These are phyloP conservation scores for Melanotaenia pygmaea DNA, from an alignment of 2,797 vertebrate genomes.

Conservation along the genomic window DNA sequence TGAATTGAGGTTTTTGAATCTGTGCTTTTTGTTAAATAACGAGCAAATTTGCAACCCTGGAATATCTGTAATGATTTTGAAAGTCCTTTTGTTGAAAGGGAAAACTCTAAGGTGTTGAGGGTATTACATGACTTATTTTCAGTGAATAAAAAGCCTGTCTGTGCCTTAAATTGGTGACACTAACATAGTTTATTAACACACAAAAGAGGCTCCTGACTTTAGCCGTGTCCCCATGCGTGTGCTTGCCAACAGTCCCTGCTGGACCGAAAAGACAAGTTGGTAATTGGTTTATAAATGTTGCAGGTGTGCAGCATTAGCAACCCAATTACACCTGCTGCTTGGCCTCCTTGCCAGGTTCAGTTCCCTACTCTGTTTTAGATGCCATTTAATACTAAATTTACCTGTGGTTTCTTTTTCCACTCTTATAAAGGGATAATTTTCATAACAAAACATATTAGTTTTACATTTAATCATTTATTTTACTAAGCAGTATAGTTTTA, in stretches of 20 bases:
- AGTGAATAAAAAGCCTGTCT: not conserved
- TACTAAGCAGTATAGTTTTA: not conserved
- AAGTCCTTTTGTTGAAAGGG: not conserved
- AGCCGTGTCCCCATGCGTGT: not conserved
- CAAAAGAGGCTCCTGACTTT: conserved; percentile 12
- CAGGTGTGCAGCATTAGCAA: conserved; percentile 21
- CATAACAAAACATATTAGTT: not conserved
- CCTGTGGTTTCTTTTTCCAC: not conserved
- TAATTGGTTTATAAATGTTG: conserved; percentile 39
- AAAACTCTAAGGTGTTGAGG: not conserved
- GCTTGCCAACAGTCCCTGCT: conserved; percentile 6
- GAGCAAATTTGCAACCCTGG: not conserved
- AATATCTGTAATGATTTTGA: not conserved
- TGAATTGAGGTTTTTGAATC: not conserved
- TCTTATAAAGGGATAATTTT: not conserved
- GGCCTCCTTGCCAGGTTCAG: not conserved
- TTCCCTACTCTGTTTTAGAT: not conserved
- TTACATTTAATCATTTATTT: too few relatives aligned
- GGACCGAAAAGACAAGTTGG: conserved; percentile 3
- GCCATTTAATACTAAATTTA: not conserved
- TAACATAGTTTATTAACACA: conserved; percentile 2
- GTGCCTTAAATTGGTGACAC: not conserved
- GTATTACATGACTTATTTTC: not conserved
- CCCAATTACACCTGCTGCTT: conserved; percentile 17
- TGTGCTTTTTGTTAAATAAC: not conserved